Conservation (phyloP, 2,888 invertebrate genomes). For the Pterobdella sp. region DNA sequence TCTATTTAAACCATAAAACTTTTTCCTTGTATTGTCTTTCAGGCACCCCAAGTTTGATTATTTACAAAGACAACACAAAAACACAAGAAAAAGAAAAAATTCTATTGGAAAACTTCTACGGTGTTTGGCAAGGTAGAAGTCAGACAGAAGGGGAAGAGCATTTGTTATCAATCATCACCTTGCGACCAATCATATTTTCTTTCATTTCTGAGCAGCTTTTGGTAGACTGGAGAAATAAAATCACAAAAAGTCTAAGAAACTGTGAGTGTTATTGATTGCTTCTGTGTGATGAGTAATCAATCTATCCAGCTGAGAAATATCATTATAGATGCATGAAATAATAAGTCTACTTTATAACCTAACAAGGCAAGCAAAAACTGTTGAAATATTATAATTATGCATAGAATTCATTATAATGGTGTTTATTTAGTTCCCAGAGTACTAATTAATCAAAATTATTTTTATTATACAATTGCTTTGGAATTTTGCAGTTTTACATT, state of each 20-base stretch:
- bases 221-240: neutral
- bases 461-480: no score
- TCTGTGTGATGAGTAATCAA: neutral
- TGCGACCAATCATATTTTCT: neutral
- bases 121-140: neutral
- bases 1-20: no score
- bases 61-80: conserved; percentile 2
- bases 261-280: neutral
- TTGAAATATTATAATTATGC: no score
- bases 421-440: no score
- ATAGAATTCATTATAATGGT: no score
- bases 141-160: neutral
- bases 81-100: conserved; percentile 1
- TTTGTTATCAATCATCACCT: conserved; percentile 4
- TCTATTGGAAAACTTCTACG: neutral
- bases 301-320: neutral
- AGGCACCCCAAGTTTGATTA: neutral
- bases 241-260: neutral
- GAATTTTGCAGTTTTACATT: no score
- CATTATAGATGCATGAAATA: no score
- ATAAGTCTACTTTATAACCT: no score
- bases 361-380: no score
- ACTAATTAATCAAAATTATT: no score
- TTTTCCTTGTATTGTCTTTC: no score
- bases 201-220: neutral